Conservation (phyloP, 2,797 vertebrate genomes). For the Masticophis lateralis region DNA sequence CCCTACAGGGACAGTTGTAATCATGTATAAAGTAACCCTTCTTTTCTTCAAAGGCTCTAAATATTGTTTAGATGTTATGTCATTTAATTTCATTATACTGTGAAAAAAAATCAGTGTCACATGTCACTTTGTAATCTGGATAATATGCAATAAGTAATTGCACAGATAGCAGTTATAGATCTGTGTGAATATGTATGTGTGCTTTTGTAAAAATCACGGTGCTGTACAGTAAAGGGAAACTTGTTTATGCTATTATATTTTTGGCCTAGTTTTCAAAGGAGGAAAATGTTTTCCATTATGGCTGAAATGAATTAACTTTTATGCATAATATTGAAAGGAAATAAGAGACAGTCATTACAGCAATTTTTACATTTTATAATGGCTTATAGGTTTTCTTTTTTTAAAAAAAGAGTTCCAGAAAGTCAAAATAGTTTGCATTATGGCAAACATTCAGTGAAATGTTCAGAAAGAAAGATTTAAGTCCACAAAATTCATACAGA, state of each 20-base stretch:
- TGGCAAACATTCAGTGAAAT: not conserved
- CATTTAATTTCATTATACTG: not conserved
- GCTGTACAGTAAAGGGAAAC: not conserved
- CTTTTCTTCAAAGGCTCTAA: not conserved
- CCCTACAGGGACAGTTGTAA: slow-evolving; percentile 1
- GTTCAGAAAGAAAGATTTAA: not conserved
- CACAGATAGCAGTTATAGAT: not conserved
- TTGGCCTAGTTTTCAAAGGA: not conserved
- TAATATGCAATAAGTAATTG: not conserved
- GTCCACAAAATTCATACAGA: not conserved
- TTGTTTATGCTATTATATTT: not conserved
- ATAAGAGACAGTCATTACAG: not conserved
- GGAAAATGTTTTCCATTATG: not conserved
- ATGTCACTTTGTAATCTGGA: not conserved
- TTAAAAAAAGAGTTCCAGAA: not conserved
- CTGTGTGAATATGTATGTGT: not conserved
- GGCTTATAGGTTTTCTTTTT: not conserved
- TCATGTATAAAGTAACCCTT: not conserved
- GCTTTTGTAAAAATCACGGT: not conserved
- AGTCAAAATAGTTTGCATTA: not conserved
- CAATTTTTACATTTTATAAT: not conserved
- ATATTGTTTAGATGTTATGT: not conserved
- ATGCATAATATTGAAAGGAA: not conserved
- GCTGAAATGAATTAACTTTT: not conserved
- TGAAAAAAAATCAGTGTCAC: not conserved